Conservation (phyloP, 2,797 vertebrate species). For the Gymnothorax reevesii region DNA sequence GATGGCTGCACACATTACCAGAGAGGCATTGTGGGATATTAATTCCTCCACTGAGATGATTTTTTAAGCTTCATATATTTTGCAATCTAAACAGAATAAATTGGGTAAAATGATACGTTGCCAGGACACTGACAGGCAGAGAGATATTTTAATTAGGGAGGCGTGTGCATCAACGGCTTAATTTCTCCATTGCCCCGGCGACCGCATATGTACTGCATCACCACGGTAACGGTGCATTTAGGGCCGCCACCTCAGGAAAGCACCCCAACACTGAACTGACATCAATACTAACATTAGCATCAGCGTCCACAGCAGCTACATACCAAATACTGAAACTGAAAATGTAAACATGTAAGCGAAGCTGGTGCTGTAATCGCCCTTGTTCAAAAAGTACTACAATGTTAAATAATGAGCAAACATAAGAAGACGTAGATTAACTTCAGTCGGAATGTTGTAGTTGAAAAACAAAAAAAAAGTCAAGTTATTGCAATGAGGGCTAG, state of each 20-base stretch:
- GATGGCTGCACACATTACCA: slow-evolving; percentile 89
- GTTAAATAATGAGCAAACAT: too few relatives aligned
- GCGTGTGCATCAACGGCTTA: slow-evolving; percentile 59
- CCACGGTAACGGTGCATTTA: not conserved
- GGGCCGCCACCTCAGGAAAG: not conserved
- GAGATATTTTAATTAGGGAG: slow-evolving; percentile 94
- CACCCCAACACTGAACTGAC: not conserved
- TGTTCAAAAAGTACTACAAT: too few relatives aligned
- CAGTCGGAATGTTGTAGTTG: too few relatives aligned
- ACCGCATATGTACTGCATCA: not conserved
- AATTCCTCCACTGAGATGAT: slow-evolving; percentile 95
- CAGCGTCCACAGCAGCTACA: slow-evolving; percentile 35
- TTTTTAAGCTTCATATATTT: slow-evolving; percentile 97
- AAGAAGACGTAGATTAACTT: too few relatives aligned
- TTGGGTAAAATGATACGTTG: slow-evolving; percentile 97
- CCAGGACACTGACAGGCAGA: slow-evolving; percentile 84
- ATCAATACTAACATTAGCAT: not conserved
- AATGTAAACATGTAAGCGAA: too few relatives aligned
- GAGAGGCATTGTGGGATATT: slow-evolving; percentile 91
- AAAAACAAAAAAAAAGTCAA: too few relatives aligned
- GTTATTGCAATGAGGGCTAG: too few relatives aligned
- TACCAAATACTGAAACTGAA: too few relatives aligned
- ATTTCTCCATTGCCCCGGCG: not conserved
- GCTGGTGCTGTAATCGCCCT: too few relatives aligned
- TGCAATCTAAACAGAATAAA: slow-evolving; percentile 95